Percentiles rank a stretch among this genome's conserved stretches.
Conservation (phyloP, 2,888 invertebrate genomes). For the Macrophya annulata region DNA sequence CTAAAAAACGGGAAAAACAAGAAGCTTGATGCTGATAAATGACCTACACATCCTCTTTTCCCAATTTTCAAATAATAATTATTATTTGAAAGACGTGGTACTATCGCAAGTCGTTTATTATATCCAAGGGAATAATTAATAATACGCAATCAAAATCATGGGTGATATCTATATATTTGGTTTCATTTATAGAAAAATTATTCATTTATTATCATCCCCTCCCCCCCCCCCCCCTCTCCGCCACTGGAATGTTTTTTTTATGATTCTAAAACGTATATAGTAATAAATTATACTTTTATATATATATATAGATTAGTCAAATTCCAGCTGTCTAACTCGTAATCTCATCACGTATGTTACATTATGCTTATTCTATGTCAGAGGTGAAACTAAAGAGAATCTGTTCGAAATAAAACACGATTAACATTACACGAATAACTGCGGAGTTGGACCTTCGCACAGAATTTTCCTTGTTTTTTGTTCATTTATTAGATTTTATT, state of each 20-base stretch:
- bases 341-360: background rate
- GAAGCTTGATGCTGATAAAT: constrained; percentile 8
- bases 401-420: background rate
- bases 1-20: background rate
- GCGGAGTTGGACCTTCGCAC: background rate
- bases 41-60: background rate
- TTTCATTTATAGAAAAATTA: background rate
- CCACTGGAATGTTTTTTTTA: background rate
- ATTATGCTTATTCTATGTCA: background rate
- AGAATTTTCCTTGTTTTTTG: background rate
- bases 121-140: background rate
- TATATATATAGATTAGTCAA: background rate
- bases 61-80: background rate
- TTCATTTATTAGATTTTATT: background rate
- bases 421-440: background rate
- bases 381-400: background rate
- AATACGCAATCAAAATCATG: too few species aligned
- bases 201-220: too few species aligned
- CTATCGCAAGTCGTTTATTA: background rate
- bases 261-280: background rate
- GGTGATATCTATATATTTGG: background rate
- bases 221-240: too few species aligned
- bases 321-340: background rate
- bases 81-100: background rate
- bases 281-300: too few species aligned